These are phyloP conservation scores for Apotomis betuletana DNA, from an alignment of 2,888 invertebrate genomes.

Conservation along the genomic window DNA sequence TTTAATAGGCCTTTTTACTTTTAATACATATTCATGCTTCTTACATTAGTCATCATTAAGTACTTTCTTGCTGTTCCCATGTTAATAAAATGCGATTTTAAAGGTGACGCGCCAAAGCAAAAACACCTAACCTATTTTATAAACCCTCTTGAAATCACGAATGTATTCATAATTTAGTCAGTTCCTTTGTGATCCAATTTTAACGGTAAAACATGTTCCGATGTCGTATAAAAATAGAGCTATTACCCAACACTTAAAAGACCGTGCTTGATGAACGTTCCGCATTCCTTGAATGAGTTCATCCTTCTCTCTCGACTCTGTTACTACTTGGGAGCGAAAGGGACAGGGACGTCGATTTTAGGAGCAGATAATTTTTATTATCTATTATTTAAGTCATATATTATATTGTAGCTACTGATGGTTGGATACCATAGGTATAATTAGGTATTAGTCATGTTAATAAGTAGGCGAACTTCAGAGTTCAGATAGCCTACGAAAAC, in stretches of 20 bases:
- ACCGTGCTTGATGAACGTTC: slow-evolving; percentile 39
- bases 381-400: slow-evolving; percentile 17
- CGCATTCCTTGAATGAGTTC: slow-evolving; percentile 28
- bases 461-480: no score
- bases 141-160: not conserved
- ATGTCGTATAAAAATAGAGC: slow-evolving; percentile 35
- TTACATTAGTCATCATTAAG: no score
- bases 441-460: slow-evolving; percentile 2
- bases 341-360: not conserved
- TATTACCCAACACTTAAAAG: slow-evolving; percentile 39
- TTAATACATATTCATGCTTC: no score
- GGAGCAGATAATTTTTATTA: not conserved
- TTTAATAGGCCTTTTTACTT: no score
- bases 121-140: not conserved
- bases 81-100: no score
- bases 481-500: no score
- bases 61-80: no score
- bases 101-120: no score
- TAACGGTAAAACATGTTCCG: slow-evolving; percentile 12
- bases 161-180: not conserved
- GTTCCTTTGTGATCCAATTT: slow-evolving; percentile 11
- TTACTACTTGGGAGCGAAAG: not conserved
- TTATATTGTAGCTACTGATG: not conserved
- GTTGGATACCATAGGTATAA: slow-evolving; percentile 4
- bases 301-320: not conserved